Base-by-base conservation (phyloP, 2,113 vertebrate species). In the Brevimyrus niger region DNA sequence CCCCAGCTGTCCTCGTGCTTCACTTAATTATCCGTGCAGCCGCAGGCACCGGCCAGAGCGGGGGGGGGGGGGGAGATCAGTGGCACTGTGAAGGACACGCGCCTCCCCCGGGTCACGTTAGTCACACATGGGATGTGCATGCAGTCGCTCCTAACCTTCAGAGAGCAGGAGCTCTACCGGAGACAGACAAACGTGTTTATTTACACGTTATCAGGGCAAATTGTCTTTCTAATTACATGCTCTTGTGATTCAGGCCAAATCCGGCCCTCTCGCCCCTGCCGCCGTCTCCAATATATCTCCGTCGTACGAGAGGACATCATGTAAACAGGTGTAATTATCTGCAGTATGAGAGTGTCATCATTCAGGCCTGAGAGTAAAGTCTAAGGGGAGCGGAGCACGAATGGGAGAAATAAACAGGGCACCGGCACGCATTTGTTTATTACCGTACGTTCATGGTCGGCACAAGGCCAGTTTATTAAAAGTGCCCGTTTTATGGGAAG, bases 1-100 rank as follows among this genome's bases (percentile, higher is more conserved):
- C 95, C 94, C 94, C 96, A 96, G 95, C 96, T 97, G 96, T 96
- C 96, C 94, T 93, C 95, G 95, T 92, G 94, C 96, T 96, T 96
- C 92, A 92, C 95, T 96, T 96, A 96, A 97, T 97, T 97, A 96
- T 96, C 96, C 95, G 92, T 94, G 94, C 3, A 94, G 96, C 96
- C 96, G 95, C 92, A 38, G 96, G 95, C 93, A 93, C 93, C 93
- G 92, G 92, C 84, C 94, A 95, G 96, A 93, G 95, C 94, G 95
- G 95, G 94, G 94, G 92, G 95, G 95, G 94, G 90, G 42, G 44
- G 44, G 44, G 44, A 95, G 95, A 89, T 94, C 95, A 95, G 91
- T 93, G 96, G 95, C 95, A 95, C 96, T 92, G 93, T 88, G 93
- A 91, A 94, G 93, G 93, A 93, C 93, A 88, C 91, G 92, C 91